Conservation (phyloP, 1,140 invertebrate species). For the Mya arenaria region DNA sequence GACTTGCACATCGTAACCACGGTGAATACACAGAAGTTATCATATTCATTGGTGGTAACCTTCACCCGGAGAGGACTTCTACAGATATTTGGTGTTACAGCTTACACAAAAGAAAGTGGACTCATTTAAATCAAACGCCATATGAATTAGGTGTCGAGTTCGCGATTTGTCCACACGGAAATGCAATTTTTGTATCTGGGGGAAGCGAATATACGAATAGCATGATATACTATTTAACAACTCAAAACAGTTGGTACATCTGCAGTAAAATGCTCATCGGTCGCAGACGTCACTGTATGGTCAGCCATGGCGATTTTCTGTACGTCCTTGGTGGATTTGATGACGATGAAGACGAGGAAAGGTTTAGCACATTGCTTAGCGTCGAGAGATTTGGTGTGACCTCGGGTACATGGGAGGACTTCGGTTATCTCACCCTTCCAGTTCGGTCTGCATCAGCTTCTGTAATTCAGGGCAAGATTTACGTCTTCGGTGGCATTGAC, state of each 20-base stretch:
- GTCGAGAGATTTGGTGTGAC: constrained; percentile 56
- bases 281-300: constrained; percentile 66
- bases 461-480: constrained; percentile 59
- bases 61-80: constrained; percentile 28
- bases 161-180: constrained; percentile 61
- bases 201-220: constrained; percentile 58
- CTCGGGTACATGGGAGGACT: constrained; percentile 58
- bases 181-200: constrained; percentile 64
- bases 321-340: constrained; percentile 69
- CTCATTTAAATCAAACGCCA: constrained; percentile 55
- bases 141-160: constrained; percentile 67
- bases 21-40: constrained; percentile 38
- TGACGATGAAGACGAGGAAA: constrained; percentile 60
- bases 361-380: constrained; percentile 39
- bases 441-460: constrained; percentile 65
- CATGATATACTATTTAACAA: constrained; percentile 58
- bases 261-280: constrained; percentile 62
- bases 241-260: constrained; percentile 58
- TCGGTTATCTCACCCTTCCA: constrained; percentile 58
- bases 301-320: constrained; percentile 55
- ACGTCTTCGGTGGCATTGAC: constrained; percentile 67
- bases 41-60: constrained; percentile 27
- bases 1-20: not conserved
- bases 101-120: constrained; percentile 55
- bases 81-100: constrained; percentile 23